Conservation (phyloP, 2,888 invertebrate species). For the Vannuccia rotundouncinata region DNA sequence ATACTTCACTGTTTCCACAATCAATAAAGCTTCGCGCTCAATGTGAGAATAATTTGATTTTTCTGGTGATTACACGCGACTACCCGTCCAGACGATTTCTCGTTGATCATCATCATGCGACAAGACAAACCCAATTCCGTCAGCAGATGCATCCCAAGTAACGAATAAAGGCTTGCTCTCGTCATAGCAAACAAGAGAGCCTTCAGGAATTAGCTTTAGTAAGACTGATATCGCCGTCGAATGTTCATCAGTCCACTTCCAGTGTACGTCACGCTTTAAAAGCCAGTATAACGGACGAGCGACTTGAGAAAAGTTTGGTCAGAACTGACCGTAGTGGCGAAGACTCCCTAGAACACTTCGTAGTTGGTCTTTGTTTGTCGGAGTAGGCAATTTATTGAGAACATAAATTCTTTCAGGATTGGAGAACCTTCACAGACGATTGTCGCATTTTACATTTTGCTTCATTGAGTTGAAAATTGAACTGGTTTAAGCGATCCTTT, state of each 20-base stretch:
- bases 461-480: constrained; percentile 29
- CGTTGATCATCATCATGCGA: too few relatives aligned
- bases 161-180: too few relatives aligned
- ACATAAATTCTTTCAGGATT: constrained; percentile 27
- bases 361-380: constrained; percentile 29
- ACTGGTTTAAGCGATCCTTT: constrained; percentile 28
- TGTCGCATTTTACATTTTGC: constrained; percentile 31
- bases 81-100: too few relatives aligned
- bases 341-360: constrained; percentile 40
- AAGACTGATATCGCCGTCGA: not conserved
- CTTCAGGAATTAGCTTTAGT: not conserved
- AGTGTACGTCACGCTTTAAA: constrained; percentile 12
- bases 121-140: too few relatives aligned
- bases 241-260: constrained; percentile 15
- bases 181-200: too few relatives aligned
- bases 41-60: not conserved
- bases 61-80: too few relatives aligned
- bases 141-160: too few relatives aligned
- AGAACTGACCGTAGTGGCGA: constrained; percentile 42
- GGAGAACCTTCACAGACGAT: constrained; percentile 16
- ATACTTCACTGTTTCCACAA: constrained; percentile 4
- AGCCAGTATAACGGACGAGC: not conserved
- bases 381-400: not conserved
- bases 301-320: not conserved
- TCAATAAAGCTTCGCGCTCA: not conserved